These are phyloP conservation scores for Drosophila quinaria DNA, from an alignment of 2,888 invertebrate genomes.

Conservation along the genomic window DNA sequence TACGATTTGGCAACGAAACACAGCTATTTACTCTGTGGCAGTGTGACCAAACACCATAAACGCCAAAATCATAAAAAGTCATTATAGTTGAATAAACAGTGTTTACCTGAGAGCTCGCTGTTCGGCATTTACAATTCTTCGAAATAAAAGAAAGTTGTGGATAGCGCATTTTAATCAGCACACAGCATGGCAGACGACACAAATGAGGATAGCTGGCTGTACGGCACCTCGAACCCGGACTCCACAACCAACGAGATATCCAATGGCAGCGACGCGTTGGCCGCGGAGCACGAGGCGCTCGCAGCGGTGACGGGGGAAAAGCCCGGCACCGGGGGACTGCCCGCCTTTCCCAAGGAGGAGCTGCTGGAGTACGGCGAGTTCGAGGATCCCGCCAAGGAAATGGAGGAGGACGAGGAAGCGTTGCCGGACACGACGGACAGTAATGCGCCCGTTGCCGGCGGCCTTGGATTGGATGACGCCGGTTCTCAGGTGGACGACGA, in stretches of 20 bases:
- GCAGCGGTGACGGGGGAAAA: slow-evolving; percentile 61
- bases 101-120: slow-evolving; percentile 56
- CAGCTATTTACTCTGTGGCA: slow-evolving; percentile 24
- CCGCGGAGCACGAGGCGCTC: slow-evolving; percentile 68
- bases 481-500: slow-evolving; percentile 11
- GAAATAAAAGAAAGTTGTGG: slow-evolving; percentile 36
- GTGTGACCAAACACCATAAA: slow-evolving; percentile 34
- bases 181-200: slow-evolving; percentile 88
- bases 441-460: slow-evolving; percentile 48
- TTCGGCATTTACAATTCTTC: slow-evolving; percentile 35
- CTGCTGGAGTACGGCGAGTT: slow-evolving; percentile 75
- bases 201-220: slow-evolving; percentile 95
- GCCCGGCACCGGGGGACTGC: slow-evolving; percentile 32
- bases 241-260: slow-evolving; percentile 83
- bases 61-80: slow-evolving; percentile 8
- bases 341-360: slow-evolving; percentile 62
- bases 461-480: slow-evolving; percentile 42
- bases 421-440: slow-evolving; percentile 73
- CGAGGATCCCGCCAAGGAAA: slow-evolving; percentile 85
- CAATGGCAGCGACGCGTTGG: slow-evolving; percentile 59
- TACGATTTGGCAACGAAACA: slow-evolving; percentile 19
- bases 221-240: slow-evolving; percentile 90
- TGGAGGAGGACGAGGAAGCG: slow-evolving; percentile 84
- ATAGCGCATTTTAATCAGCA: slow-evolving; percentile 18
- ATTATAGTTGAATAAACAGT: slow-evolving; percentile 43